phyloP scores from a whole-genome alignment of 2,113 vertebrate species.

The Mixornis gularis region DNA sequence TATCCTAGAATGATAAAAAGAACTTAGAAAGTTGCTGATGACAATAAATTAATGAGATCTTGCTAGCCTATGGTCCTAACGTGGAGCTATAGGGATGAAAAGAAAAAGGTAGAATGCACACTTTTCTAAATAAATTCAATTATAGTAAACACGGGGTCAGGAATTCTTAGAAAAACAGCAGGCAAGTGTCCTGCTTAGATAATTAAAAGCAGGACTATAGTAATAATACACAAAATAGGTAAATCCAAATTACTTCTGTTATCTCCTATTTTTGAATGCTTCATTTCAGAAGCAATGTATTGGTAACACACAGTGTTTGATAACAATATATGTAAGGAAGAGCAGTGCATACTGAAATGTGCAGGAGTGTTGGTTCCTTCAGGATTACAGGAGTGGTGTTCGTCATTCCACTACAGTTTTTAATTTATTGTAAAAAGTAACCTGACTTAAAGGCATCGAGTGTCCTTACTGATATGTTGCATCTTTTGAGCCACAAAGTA shows the following conservation, averaged over 20 bases:
- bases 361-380: neutral
- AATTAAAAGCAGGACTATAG: neutral
- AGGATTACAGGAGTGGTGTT: neutral
- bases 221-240: neutral
- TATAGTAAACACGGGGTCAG: neutral
- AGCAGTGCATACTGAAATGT: neutral
- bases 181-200: neutral
- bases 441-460: neutral
- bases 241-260: neutral
- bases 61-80: neutral
- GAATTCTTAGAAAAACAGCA: neutral
- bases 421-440: neutral
- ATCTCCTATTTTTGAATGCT: neutral
- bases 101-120: neutral
- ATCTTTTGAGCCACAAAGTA: neutral
- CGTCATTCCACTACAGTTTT: neutral
- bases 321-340: neutral
- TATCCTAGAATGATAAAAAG: neutral
- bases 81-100: neutral
- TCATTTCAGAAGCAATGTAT: neutral
- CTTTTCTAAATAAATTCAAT: neutral
- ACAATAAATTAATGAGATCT: neutral
- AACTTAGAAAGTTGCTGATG: neutral
- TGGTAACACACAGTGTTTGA: neutral
- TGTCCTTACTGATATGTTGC: neutral